Conservation (phyloP, 2,797 vertebrate species). For the Agapornis canus region DNA sequence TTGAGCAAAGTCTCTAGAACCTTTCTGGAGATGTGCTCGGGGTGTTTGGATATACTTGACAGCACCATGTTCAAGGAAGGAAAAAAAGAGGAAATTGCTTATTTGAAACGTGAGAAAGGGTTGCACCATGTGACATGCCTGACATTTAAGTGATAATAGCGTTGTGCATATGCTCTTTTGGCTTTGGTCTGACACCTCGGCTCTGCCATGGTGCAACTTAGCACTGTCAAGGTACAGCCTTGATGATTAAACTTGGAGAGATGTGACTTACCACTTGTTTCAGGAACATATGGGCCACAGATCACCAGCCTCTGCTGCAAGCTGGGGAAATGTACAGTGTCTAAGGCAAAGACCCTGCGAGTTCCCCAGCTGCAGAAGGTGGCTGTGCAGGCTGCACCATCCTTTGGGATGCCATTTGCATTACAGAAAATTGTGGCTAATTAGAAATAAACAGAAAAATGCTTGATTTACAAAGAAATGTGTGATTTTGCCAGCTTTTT, state of each 20-base stretch:
- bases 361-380: constrained; percentile 57
- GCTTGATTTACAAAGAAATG: constrained; percentile 57
- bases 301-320: background rate
- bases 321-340: background rate
- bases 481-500: constrained; percentile 49
- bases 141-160: constrained; percentile 58
- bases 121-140: constrained; percentile 36
- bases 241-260: constrained; percentile 25
- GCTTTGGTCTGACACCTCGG: constrained; percentile 56
- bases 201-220: constrained; percentile 43
- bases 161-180: constrained; percentile 55
- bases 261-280: constrained; percentile 10
- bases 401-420: constrained; percentile 48
- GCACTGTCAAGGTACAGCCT: constrained; percentile 43
- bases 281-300: constrained; percentile 46
- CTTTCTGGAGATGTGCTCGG: constrained; percentile 13
- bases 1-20: constrained; percentile 66
- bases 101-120: constrained; percentile 32
- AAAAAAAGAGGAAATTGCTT: constrained; percentile 54
- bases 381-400: constrained; percentile 24
- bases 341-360: background rate
- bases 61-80: constrained; percentile 33
- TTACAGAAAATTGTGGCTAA: constrained; percentile 57
- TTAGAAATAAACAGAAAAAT: constrained; percentile 65
- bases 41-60: constrained; percentile 58